phyloP scores from a whole-genome alignment of 2,113 vertebrate genomes.

The Ceyx margarethae region DNA sequence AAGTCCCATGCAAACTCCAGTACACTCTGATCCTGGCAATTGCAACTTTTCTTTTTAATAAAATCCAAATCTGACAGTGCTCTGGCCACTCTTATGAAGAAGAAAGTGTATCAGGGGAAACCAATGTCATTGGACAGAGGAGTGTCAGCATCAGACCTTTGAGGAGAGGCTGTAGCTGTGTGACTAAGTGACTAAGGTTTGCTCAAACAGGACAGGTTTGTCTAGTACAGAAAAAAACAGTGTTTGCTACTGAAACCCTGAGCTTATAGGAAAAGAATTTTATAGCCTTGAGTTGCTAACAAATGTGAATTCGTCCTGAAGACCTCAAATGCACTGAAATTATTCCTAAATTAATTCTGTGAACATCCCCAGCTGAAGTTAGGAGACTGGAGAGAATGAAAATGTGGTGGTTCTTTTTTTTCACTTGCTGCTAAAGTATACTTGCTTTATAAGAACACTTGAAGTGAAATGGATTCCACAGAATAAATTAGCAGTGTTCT shows the following conservation, averaged over 20 bases:
- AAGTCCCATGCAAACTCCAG: rapidly evolving
- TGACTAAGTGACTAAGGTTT: background rate
- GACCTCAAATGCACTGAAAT: background rate
- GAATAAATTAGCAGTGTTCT: background rate
- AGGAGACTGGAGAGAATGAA: background rate
- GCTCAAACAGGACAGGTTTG: background rate
- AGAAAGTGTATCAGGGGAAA: background rate
- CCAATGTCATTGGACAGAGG: background rate
- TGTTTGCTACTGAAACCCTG: background rate
- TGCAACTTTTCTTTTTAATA: background rate
- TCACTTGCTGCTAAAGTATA: background rate
- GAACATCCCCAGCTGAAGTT: background rate
- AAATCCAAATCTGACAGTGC: background rate
- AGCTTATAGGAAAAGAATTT: background rate
- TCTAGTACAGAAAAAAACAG: background rate
- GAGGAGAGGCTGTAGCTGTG: background rate
- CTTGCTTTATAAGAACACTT: background rate
- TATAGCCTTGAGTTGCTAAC: background rate
- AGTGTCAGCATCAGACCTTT: background rate
- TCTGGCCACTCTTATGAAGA: background rate
- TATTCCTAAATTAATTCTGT: background rate
- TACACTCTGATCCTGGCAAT: background rate
- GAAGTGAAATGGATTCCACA: background rate
- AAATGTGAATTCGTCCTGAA: background rate
- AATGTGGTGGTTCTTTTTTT: background rate